Conservation (phyloP, 2,888 invertebrate genomes). For the Petrophora chlorosata region DNA sequence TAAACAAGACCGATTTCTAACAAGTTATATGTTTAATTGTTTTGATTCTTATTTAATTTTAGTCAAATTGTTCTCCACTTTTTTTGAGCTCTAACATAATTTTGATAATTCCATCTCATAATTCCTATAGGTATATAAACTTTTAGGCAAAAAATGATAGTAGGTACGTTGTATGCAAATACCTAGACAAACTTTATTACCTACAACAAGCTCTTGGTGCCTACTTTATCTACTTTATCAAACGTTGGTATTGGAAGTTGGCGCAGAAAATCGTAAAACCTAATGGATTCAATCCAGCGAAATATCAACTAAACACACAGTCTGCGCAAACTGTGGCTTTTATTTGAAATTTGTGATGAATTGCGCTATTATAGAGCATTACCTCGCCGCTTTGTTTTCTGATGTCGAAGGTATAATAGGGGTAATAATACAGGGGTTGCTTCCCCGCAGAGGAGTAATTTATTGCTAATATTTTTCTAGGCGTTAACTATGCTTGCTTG, state of each 20-base stretch:
- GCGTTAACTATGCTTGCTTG: not conserved
- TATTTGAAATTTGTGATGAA: conserved; percentile 44
- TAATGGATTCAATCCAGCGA: conserved; percentile 31
- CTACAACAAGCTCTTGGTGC: no score
- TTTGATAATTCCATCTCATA: no score
- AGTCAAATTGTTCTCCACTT: no score
- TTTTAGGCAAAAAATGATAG: no score
- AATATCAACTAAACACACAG: conserved; percentile 24
- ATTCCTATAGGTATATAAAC: no score
- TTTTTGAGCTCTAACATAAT: no score
- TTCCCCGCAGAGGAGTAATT: not conserved
- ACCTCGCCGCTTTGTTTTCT: conserved; percentile 31
- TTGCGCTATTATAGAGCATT: conserved; percentile 35
- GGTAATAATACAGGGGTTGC: conserved; percentile 23
- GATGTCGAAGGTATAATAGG: conserved; percentile 26
- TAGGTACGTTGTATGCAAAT: no score
- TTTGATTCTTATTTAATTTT: no score
- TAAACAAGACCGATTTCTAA: no score
- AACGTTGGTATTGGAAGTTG: not conserved
- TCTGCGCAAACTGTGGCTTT: conserved; percentile 23
- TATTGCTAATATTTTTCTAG: conserved; percentile 9
- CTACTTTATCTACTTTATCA: no score
- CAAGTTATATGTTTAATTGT: no score
- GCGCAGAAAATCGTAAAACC: conserved; percentile 1
- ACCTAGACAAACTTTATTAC: no score